Percentiles rank a stretch among this genome's conserved stretches.
Evolutionary conservation across 2,888 invertebrate species (phyloP).

Genomic region (Tetragnatha montana): DNA sequence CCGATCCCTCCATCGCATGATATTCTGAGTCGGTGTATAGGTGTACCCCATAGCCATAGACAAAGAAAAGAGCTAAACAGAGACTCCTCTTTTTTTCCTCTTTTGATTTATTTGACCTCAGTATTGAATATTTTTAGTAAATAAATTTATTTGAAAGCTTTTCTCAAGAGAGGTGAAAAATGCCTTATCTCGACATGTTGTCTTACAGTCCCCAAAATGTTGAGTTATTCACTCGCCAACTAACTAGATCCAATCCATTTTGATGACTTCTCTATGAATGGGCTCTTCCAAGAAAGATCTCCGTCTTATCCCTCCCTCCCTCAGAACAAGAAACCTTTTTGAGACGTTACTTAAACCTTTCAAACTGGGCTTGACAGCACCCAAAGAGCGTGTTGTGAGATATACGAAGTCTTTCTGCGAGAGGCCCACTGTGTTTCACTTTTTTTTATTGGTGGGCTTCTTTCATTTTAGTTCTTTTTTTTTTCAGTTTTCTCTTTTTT

Average conservation of each 20-base stretch:
- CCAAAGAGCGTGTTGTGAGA: neutral
- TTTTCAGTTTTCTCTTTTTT: neutral
- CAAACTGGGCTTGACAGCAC: neutral
- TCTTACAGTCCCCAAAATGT: neutral
- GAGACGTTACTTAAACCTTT: constrained; percentile 31
- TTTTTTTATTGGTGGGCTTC: constrained; percentile 20
- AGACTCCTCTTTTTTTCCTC: no score
- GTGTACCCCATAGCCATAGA: no score
- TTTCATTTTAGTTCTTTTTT: neutral
- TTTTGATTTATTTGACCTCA: no score
- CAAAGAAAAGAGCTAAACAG: no score
- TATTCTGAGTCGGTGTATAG: no score
- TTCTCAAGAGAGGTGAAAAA: neutral
- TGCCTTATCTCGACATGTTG: neutral
- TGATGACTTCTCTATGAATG: neutral
- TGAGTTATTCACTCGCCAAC: neutral
- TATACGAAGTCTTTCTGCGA: neutral
- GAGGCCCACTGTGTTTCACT: neutral
- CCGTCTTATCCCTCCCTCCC: neutral
- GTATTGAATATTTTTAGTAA: no score
- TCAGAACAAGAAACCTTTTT: constrained; percentile 15
- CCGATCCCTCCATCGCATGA: no score
- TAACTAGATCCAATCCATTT: neutral
- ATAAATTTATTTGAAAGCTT: no score
- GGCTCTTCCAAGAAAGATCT: neutral